Conservation (phyloP, 1,140 invertebrate species). For the Nasonia giraulti region DNA sequence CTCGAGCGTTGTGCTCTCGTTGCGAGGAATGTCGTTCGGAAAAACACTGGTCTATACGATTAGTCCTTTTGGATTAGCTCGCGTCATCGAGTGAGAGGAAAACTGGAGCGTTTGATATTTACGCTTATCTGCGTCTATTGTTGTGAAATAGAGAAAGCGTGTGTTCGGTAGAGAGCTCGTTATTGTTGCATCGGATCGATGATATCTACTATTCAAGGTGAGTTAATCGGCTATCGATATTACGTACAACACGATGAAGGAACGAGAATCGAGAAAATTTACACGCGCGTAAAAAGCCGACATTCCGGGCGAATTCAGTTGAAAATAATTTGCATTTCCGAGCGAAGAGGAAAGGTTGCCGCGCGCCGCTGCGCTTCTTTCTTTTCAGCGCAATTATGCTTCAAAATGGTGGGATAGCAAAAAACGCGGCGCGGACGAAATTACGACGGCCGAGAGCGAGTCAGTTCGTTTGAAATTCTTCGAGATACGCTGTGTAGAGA, state of each 20-base stretch:
- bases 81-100: not conserved
- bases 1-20: not conserved
- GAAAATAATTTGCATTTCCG: slow-evolving; percentile 4
- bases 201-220: slow-evolving; percentile 5
- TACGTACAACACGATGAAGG: not conserved
- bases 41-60: not conserved
- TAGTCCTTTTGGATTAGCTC: not conserved
- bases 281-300: not conserved
- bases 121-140: not conserved
- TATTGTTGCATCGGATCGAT: slow-evolving; percentile 1
- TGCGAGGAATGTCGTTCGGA: not conserved
- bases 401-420: not conserved
- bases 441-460: too few species aligned
- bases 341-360: not conserved
- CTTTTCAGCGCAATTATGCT: not conserved
- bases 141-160: slow-evolving; percentile 44
- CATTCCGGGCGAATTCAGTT: not conserved
- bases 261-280: not conserved
- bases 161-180: too few species aligned
- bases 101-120: not conserved
- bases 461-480: too few species aligned
- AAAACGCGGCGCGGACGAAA: too few species aligned
- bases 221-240: slow-evolving; percentile 31
- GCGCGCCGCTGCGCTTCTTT: not conserved
- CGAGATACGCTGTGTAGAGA: too few species aligned